A percentile compares a stretch with the other conserved stretches of the same genome.
phyloP scores from a whole-genome alignment of 37 sponge, comb jelly and placozoan genomes.

The Dysidea cf. avara region DNA sequence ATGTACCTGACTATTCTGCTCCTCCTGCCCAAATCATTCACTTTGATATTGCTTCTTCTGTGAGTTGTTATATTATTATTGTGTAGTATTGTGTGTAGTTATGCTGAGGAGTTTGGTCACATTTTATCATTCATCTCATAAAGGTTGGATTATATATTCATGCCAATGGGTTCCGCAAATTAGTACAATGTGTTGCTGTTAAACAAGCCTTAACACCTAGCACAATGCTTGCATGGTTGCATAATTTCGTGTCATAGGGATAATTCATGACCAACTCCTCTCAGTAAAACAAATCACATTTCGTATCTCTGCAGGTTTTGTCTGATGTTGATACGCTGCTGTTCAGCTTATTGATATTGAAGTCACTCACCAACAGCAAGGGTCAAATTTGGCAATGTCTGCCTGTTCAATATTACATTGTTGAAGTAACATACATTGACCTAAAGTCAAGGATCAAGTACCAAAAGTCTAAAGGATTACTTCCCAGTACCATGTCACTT shows the following conservation, averaged over 20 bases:
- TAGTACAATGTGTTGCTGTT: too few species aligned
- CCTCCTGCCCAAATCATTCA: constrained; percentile 31
- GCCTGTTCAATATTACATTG: constrained; percentile 36
- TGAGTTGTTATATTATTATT: constrained; percentile 3
- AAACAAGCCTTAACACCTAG: too few species aligned
- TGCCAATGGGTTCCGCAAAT: too few species aligned
- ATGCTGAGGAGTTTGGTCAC: too few species aligned
- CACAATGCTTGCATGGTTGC: too few species aligned
- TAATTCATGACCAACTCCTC: too few species aligned
- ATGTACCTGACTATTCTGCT: not conserved
- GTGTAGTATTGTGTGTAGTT: not conserved
- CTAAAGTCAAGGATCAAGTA: not conserved
- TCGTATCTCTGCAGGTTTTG: constrained; percentile 26
- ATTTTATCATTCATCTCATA: too few species aligned
- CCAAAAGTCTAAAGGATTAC: not conserved
- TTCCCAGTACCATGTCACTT: not conserved
- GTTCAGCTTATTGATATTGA: constrained; percentile 53
- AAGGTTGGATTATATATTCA: too few species aligned
- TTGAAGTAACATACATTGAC: constrained; percentile 56
- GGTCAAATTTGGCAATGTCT: constrained; percentile 68
- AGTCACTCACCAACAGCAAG: constrained; percentile 43
- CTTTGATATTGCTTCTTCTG: constrained; percentile 64
- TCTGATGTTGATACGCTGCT: constrained; percentile 54
- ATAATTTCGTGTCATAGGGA: too few species aligned
- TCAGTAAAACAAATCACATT: too few species aligned